Evolutionary conservation across 2,797 vertebrate species (phyloP), one percentile per base, ranked within the genome.

Genomic region (Labeo calbasu): DNA sequence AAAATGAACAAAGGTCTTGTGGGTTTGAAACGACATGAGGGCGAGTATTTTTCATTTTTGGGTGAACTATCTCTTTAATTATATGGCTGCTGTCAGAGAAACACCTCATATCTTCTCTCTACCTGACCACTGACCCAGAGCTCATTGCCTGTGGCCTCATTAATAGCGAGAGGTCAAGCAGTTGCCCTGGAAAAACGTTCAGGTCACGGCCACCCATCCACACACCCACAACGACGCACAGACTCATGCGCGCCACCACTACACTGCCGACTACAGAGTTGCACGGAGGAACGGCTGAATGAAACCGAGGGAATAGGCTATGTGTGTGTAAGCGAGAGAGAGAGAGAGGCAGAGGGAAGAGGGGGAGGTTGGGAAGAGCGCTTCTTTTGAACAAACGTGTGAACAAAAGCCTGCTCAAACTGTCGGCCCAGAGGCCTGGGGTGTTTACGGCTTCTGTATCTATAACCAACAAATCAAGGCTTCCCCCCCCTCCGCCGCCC

Each of bases 381-480:
- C 85, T 85, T 88, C 92, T 92, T 93, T 94, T 92, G 91, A 94
- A 90, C 77, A 72, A 91, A 94, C 69, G 94, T 95, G 94, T 94
- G 93, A 96, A 96, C 94, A 95, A 95, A 94, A 92, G 92, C 90
- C 82, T 87, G 90, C 91, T 92, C 91, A 94, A 95, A 94, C 91
- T 94, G 93, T 93, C 90, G 79, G 91, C 87, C 86, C 89, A 59
- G 85, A 90, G 92, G 93, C 92, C 92, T 88, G 63, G 93, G 94
- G 94, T 96, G 94, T 94, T 95, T 95, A 95, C 91, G 19, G 90
- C 92, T 93, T 94, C 94, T 92, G 94, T 94, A 96, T 96, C 94
- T 95, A 93, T 95, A 92, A 94, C 95, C 93, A 94, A 93, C 93
- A 94, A 93, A 94, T 94, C 92, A 92, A 92, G 86, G 69, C 88